These are phyloP conservation scores for Formica selysi DNA, from an alignment of 1,140 invertebrate species.

Conservation along the genomic window DNA sequence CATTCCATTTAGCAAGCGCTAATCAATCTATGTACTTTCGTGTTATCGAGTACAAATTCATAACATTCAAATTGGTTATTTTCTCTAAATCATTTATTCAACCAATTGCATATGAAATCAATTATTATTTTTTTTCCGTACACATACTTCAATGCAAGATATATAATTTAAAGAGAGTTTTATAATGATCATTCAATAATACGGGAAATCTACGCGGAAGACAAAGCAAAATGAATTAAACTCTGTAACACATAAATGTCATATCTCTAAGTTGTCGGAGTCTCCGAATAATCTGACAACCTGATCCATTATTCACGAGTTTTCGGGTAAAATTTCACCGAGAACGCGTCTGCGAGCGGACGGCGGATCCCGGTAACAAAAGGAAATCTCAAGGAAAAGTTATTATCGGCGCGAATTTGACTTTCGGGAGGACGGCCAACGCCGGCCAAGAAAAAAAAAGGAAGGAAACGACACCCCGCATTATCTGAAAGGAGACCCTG, in stretches of 20 bases:
- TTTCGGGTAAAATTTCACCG: slow-evolving; percentile 28
- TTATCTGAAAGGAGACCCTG: slow-evolving; percentile 77
- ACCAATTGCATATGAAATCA: not conserved
- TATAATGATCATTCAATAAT: not conserved
- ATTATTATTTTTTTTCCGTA: not conserved
- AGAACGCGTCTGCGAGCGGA: not conserved
- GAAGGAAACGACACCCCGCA: slow-evolving; percentile 47
- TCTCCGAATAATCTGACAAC: not conserved
- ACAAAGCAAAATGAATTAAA: not conserved
- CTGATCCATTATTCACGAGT: slow-evolving; percentile 9
- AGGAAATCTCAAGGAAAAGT: slow-evolving; percentile 68
- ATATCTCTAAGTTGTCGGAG: not conserved
- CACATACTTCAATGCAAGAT: not conserved
- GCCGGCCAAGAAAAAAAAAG: slow-evolving; percentile 60
- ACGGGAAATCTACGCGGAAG: not conserved
- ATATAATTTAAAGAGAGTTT: not conserved
- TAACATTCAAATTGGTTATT: slow-evolving; percentile 5
- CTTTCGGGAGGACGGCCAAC: slow-evolving; percentile 56
- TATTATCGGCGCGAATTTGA: slow-evolving; percentile 79
- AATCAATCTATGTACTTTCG: slow-evolving; percentile 16
- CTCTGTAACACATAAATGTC: not conserved
- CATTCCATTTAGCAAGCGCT: not conserved
- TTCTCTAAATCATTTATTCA: not conserved
- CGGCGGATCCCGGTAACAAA: slow-evolving; percentile 17
- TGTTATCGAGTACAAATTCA: not conserved